Base-by-base conservation (phyloP, 1,140 invertebrate genomes). In the Harpegnathos saltator region DNA sequence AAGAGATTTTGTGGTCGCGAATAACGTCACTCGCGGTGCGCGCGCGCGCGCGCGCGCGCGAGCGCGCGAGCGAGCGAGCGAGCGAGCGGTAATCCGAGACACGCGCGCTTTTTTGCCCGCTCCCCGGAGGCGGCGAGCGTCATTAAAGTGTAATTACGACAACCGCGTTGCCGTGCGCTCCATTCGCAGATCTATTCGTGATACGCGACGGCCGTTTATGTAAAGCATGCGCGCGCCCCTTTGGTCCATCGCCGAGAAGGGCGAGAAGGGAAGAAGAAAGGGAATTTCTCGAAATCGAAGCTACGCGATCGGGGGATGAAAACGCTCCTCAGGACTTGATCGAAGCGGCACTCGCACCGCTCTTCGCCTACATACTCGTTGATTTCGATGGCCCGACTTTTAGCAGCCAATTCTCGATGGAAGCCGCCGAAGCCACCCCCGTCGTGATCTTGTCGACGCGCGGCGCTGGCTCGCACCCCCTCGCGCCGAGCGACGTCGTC, bases 21-120 rank as follows among this genome's bases (percentile, higher is more conserved):
- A 62, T 54, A 86, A 86, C 78, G 78, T 75, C 84, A 71, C n/a
- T 75, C 63, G 65, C 52, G 75, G n/a, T n/a, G n/a, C n/a, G n/a
- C n/a, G n/a, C n/a, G n/a, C n/a, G n/a, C n/a, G n/a, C n/a, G n/a
- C n/a, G n/a, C n/a, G n/a, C n/a, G n/a, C n/a, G n/a, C n/a, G n/a
- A n/a, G n/a, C n/a, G n/a, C n/a, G n/a, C n/a, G n/a, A n/a, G n/a
- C n/a, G n/a, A n/a, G n/a, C n/a, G n/a, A n/a, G n/a, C 54, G 65
- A 80, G 58, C 75, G 75, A 80, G 33, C 65, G 65, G 33, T 71
- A 80, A 80, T 80, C 75, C 75, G 75, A 68, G 75, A 80, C 75
- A 80, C 52, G 65, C 65, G 63, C 65, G 65, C 75, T 80, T 80
- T 80, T 80, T 80, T 24, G 52, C 24, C 52, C 33, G 38, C 38